Evolutionary conservation across 2,888 invertebrate genomes (phyloP).

Genomic region (Troides aeacus): DNA sequence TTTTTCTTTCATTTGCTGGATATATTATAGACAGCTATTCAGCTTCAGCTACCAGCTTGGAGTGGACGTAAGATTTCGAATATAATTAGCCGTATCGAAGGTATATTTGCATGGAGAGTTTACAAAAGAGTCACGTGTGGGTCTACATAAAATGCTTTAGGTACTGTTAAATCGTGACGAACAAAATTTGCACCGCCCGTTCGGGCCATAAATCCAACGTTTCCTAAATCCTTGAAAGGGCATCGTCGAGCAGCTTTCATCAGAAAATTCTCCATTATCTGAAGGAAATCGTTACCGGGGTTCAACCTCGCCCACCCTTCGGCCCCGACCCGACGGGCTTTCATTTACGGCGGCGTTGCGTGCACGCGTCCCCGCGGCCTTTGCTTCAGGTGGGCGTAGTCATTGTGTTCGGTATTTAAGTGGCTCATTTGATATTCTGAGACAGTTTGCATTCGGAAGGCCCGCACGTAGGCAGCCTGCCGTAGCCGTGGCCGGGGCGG

Average conservation of each 20-base stretch:
- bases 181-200: slow-evolving; percentile 64
- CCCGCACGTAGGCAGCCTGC: slow-evolving; percentile 58
- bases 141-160: slow-evolving; percentile 57
- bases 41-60: no score
- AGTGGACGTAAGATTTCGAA: neutral
- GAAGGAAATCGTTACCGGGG: slow-evolving; percentile 78
- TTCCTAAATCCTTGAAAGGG: slow-evolving; percentile 73
- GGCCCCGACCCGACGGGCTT: slow-evolving; percentile 66
- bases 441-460: slow-evolving; percentile 76
- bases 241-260: slow-evolving; percentile 72
- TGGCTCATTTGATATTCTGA: slow-evolving; percentile 79
- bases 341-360: slow-evolving; percentile 75
- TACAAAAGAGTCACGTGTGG: slow-evolving; percentile 28
- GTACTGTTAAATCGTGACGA: slow-evolving; percentile 58
- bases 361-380: slow-evolving; percentile 74
- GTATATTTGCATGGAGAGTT: slow-evolving; percentile 27
- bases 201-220: slow-evolving; percentile 66
- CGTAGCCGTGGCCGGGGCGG: slow-evolving; percentile 29
- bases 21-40: no score
- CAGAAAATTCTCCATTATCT: slow-evolving; percentile 78
- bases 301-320: slow-evolving; percentile 67
- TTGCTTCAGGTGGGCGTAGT: slow-evolving; percentile 76
- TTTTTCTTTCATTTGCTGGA: no score
- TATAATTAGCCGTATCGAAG: neutral
- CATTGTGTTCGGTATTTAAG: slow-evolving; percentile 78